Percentiles rank a stretch among this genome's conserved stretches.
These are phyloP conservation scores for Dendrolimus houi DNA, from an alignment of 2,888 invertebrate species.

Conservation along the genomic window DNA sequence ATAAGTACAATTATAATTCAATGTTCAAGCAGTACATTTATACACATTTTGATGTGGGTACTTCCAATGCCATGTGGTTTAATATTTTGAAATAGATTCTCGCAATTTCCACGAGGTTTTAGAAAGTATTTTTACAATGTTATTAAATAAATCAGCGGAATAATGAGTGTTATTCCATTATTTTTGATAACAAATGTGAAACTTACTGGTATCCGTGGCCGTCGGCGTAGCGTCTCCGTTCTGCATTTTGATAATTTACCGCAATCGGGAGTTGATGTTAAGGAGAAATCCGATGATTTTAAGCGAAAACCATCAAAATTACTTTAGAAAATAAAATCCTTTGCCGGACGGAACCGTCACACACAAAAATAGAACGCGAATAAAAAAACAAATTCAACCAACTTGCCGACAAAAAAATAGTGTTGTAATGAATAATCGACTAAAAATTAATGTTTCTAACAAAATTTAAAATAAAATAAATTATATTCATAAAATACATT, in stretches of 20 bases:
- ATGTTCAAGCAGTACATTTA: slow-evolving; percentile 5
- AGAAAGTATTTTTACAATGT: slow-evolving; percentile 25
- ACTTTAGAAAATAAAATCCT: slow-evolving; percentile 50
- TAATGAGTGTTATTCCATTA: slow-evolving; percentile 46
- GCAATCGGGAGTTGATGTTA: slow-evolving; percentile 52
- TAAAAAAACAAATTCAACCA: slow-evolving; percentile 66
- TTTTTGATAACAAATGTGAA: slow-evolving; percentile 49
- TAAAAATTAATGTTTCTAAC: too few relatives aligned
- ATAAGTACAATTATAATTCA: slow-evolving; percentile 5
- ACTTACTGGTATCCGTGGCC: slow-evolving; percentile 58
- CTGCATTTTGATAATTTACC: slow-evolving; percentile 58
- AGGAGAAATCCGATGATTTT: slow-evolving; percentile 39
- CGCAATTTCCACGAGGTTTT: slow-evolving; percentile 13
- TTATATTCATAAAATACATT: too few relatives aligned
- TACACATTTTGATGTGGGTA: slow-evolving; percentile 45
- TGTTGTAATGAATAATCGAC: not conserved
- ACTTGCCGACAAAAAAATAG: slow-evolving; percentile 26
- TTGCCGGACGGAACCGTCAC: slow-evolving; percentile 68
- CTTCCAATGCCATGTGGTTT: slow-evolving; percentile 32
- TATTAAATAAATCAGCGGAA: slow-evolving; percentile 45
- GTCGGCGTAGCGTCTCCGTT: slow-evolving; percentile 65
- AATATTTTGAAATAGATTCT: slow-evolving; percentile 9
- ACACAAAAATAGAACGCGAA: slow-evolving; percentile 76
- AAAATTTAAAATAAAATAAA: too few relatives aligned
- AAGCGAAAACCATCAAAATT: slow-evolving; percentile 57